Evolutionary conservation across 2,797 vertebrate species (phyloP).

Genomic region (Lophius americanus): DNA sequence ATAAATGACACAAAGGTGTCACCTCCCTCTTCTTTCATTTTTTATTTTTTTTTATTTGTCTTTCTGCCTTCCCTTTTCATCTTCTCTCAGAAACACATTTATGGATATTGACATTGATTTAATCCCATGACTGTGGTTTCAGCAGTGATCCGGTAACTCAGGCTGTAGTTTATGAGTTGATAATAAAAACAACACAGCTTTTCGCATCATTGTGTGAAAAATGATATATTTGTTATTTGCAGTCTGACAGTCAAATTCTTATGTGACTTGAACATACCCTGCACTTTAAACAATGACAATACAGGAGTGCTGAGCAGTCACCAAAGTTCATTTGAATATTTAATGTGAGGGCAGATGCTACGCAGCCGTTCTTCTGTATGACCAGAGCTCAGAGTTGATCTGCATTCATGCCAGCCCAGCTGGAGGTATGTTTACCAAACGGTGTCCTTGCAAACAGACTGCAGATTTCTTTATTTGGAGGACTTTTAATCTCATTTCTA

Average conservation of each 20-base stretch:
- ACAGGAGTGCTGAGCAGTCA: constrained; percentile 19
- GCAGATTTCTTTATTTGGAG: constrained; percentile 54
- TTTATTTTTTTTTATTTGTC: neutral
- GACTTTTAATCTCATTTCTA: constrained; percentile 28
- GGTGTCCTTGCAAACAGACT: constrained; percentile 40
- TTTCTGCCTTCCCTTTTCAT: constrained; percentile 9
- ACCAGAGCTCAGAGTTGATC: constrained; percentile 32
- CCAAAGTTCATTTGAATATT: constrained; percentile 44
- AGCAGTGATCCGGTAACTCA: neutral
- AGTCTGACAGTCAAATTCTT: constrained; percentile 15
- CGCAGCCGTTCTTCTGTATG: constrained; percentile 27
- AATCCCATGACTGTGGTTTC: neutral
- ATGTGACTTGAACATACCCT: constrained; percentile 14
- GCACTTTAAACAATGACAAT: constrained; percentile 24
- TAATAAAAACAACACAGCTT: neutral
- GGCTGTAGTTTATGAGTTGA: constrained; percentile 8
- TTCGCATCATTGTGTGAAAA: neutral
- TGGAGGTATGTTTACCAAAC: constrained; percentile 43
- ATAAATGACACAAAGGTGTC: neutral
- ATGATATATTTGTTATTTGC: neutral
- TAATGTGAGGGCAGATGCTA: constrained; percentile 50
- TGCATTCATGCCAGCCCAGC: constrained; percentile 38
- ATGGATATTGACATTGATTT: constrained; percentile 2
- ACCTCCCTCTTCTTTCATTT: neutral
- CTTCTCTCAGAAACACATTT: neutral